Evolutionary conservation across 2,888 invertebrate genomes (phyloP).

Genomic region (Iselma pallidipennis): DNA sequence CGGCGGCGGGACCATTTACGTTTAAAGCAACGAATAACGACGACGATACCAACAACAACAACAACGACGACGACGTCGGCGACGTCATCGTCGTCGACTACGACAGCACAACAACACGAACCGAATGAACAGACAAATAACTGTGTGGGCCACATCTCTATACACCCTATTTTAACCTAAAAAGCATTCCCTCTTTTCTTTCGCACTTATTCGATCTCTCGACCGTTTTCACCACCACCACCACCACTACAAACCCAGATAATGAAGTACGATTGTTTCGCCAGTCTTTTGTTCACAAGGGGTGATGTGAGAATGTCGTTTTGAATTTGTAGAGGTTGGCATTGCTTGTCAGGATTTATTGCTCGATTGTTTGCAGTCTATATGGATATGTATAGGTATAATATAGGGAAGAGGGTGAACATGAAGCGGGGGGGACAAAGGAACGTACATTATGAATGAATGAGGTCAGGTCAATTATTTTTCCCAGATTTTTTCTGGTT

Average conservation of each 20-base stretch:
- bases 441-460: too few relatives aligned
- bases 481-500: too few relatives aligned
- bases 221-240: not conserved
- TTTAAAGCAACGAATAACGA: not conserved
- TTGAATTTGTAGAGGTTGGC: slow-evolving; percentile 31
- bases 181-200: too few relatives aligned
- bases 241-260: slow-evolving; percentile 17
- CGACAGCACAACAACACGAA: not conserved
- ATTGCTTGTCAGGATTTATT: not conserved
- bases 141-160: too few relatives aligned
- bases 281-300: slow-evolving; percentile 33
- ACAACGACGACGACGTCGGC: not conserved
- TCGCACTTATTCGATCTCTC: not conserved
- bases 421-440: not conserved
- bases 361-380: not conserved
- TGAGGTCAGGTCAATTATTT: too few relatives aligned
- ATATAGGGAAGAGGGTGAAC: too few relatives aligned
- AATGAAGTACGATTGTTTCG: slow-evolving; percentile 37
- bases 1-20: too few relatives aligned
- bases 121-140: too few relatives aligned
- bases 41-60: not conserved
- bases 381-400: too few relatives aligned
- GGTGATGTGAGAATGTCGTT: slow-evolving; percentile 42
- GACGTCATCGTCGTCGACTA: not conserved
- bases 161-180: too few relatives aligned